Evolutionary conservation across 1,140 invertebrate species (phyloP), one percentile per base, ranked within the genome.

Genomic region (Euborellia annulipes): DNA sequence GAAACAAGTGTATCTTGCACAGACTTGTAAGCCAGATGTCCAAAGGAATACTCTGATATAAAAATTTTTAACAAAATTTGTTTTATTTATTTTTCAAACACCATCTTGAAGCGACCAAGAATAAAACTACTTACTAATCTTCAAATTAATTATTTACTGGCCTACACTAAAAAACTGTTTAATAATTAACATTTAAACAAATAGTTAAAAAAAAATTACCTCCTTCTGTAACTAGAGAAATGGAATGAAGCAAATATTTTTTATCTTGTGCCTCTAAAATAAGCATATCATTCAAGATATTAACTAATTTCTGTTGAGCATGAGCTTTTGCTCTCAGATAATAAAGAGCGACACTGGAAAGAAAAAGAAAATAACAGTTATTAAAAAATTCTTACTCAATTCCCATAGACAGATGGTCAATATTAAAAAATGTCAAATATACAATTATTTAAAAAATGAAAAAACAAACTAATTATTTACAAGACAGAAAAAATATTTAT

Each of bases 221-320:
- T 11, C 41, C 21, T 0, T 43, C 30, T 30, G 41, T 32, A 16
- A 43, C 23, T 18, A 38, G 36, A 38, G 64, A 58, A 52, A 78
- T 72, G 53, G 66, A 67, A 23, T 63, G 57, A n/a, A 82, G 62
- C 36, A 83, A 63, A 62, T 79, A 84, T 52, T 83, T 75, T 60
- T 82, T 84, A 58, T 86, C 82, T 58, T 76, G 73, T 1, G 77
- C 72, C 56, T 80, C 76, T 50, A 79, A 59, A 32, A 74, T 62
- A 27, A 85, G 61, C 71, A 85, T 82, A 32, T 76, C 67, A 14
- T 75, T 68, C 34, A 83, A 61, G 30, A 82, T 66, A 22, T 62
- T 58, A 20, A 80, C 75, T 69, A 79, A 76, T 49, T 72, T 64
- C 37, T 62, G 66, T 50, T 73, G 72, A 6, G 81, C 79, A 4